Percentiles rank a stretch among this genome's conserved stretches.
Conservation (phyloP, 2,113 vertebrate species). For the Nasalis larvatus region DNA sequence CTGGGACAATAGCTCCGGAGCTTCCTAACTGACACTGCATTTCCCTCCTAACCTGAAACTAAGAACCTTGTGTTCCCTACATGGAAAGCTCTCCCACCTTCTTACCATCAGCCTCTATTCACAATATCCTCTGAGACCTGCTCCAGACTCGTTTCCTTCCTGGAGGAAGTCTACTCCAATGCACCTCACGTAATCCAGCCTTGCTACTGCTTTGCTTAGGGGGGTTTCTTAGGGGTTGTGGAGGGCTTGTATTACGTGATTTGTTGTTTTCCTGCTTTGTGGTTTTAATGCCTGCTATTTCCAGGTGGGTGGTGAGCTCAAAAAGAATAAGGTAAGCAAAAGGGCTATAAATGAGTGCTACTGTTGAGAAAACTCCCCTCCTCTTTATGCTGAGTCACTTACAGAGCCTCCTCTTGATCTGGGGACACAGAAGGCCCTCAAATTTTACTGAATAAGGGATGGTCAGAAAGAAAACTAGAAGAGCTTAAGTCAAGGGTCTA, state of each 20-base stretch:
- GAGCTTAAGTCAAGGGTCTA: background rate
- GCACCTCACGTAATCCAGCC: background rate
- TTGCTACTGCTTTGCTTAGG: background rate
- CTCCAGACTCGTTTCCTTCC: slow-evolving; percentile 61
- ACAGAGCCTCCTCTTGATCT: background rate
- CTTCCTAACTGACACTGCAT: background rate
- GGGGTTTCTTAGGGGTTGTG: background rate
- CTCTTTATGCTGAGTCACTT: background rate
- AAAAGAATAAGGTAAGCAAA: background rate
- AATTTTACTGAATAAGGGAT: background rate
- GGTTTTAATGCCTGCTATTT: background rate
- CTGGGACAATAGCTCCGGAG: background rate
- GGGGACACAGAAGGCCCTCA: background rate
- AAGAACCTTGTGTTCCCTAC: background rate
- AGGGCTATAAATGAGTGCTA: background rate
- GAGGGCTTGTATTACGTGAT: background rate
- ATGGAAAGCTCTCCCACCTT: background rate
- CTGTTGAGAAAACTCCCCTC: background rate
- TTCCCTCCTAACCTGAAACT: slow-evolving; percentile 32
- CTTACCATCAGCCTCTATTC: background rate
- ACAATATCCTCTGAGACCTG: slow-evolving; percentile 37
- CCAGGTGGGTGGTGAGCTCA: background rate
- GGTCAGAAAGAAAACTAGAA: too few relatives aligned
- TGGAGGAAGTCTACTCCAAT: slow-evolving; percentile 24
- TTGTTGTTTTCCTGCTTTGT: slow-evolving; percentile 36